Evolutionary conservation across 1,140 invertebrate species (phyloP).

Genomic region (Halesus radiatus): DNA sequence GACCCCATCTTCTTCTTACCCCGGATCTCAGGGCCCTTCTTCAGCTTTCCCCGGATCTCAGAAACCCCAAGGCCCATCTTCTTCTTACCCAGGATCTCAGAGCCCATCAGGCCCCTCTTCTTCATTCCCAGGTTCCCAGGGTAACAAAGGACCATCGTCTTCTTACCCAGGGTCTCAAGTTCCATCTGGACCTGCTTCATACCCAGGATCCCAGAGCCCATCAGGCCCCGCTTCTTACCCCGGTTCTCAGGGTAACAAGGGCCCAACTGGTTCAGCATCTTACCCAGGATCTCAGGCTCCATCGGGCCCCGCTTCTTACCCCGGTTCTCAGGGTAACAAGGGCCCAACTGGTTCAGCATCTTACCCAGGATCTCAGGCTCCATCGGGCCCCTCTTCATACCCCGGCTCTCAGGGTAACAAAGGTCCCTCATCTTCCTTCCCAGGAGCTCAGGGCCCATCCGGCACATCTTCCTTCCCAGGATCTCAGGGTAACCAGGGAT

Average conservation of each 20-base stretch:
- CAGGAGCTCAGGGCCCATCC: constrained; percentile 54
- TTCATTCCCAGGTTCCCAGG: constrained; percentile 53
- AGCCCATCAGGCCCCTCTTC: constrained; percentile 47
- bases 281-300: constrained; percentile 54
- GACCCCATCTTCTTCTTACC: constrained; percentile 56
- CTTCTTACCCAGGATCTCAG: constrained; percentile 53
- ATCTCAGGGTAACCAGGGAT: constrained; percentile 58
- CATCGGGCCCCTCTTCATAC: constrained; percentile 55
- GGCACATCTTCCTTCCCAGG: constrained; percentile 52
- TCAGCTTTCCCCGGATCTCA: constrained; percentile 39
- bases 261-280: constrained; percentile 56
- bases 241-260: constrained; percentile 29
- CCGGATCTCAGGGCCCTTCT: constrained; percentile 52
- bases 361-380: constrained; percentile 55
- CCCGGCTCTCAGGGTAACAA: constrained; percentile 53
- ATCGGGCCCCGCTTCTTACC: constrained; percentile 41
- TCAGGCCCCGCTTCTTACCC: constrained; percentile 56
- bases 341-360: no score
- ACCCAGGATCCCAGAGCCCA: constrained; percentile 59
- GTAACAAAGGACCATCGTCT: constrained; percentile 41
- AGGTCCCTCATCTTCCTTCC: constrained; percentile 54
- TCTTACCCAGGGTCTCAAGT: constrained; percentile 52
- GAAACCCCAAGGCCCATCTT: constrained; percentile 35
- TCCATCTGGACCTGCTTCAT: constrained; percentile 52
- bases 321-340: no score